Conservation (phyloP, 2,797 vertebrate genomes). For the Strix occidentalis region DNA sequence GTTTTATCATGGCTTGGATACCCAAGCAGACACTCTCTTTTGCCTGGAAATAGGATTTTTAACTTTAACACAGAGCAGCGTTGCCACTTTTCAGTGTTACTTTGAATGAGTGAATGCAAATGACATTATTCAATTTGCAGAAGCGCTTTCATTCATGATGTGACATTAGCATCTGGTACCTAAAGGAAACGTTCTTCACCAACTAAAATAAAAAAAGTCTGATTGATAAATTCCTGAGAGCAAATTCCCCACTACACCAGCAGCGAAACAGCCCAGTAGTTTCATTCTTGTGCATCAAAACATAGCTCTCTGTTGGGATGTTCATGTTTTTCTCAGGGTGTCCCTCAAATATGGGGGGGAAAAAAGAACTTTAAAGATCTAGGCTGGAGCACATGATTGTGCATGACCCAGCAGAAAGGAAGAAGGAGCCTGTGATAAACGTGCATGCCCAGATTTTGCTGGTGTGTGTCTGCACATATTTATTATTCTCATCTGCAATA, state of each 20-base stretch:
- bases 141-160: not conserved
- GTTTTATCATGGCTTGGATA: not conserved
- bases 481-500: conserved; percentile 31
- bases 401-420: not conserved
- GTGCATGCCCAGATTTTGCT: not conserved
- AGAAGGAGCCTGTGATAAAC: not conserved
- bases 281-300: not conserved
- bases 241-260: fast-evolving
- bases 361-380: not conserved
- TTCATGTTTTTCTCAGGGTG: not conserved
- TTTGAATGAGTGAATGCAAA: conserved; percentile 19
- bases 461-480: not conserved
- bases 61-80: not conserved
- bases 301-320: not conserved
- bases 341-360: fast-evolving
- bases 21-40: not conserved
- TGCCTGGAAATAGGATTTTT: not conserved
- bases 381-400: fast-evolving
- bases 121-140: not conserved
- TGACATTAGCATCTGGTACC: conserved; percentile 10
- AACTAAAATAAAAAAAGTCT: not conserved
- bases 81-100: not conserved
- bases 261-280: not conserved
- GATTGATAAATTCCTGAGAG: not conserved
- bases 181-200: not conserved